Percentiles rank a stretch among this genome's conserved stretches.
These are phyloP conservation scores for Drosophila lacertosa DNA, from an alignment of 1,140 invertebrate genomes.

Conservation along the genomic window DNA sequence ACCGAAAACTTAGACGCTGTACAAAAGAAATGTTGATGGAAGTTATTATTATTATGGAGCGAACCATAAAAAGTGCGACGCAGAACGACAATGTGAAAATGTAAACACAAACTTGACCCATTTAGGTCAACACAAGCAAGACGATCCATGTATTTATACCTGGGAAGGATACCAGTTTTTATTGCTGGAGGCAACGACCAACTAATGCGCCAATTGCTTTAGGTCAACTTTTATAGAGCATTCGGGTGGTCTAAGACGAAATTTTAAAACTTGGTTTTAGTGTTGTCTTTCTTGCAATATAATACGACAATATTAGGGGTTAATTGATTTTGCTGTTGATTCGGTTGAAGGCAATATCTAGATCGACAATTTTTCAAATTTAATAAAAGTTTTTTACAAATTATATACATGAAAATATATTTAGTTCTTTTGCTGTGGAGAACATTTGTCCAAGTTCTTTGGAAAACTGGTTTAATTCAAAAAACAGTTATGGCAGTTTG, in stretches of 20 bases:
- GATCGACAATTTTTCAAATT: no score
- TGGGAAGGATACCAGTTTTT: conserved; percentile 14
- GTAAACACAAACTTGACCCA: conserved; percentile 74
- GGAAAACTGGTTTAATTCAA: no score
- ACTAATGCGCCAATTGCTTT: not conserved
- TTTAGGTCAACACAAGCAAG: conserved; percentile 40
- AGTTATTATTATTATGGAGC: conserved; percentile 49
- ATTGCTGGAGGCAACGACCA: not conserved
- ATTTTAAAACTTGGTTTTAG: no score
- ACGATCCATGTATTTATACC: conserved; percentile 2
- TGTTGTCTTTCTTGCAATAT: no score
- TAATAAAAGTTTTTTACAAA: no score
- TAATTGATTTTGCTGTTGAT: no score
- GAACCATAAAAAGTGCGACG: conserved; percentile 51
- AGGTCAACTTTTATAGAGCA: not conserved
- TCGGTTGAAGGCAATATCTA: no score
- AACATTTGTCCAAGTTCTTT: no score
- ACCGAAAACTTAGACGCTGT: conserved; percentile 48
- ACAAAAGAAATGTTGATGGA: conserved; percentile 37
- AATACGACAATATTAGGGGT: no score
- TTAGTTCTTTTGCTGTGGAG: no score
- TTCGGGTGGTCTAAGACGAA: not conserved
- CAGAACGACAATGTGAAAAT: conserved; percentile 48
- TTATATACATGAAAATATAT: no score
- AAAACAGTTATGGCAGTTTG: no score